These are phyloP conservation scores for Drosophila leontia DNA, from an alignment of 1,140 invertebrate genomes.

Conservation along the genomic window DNA sequence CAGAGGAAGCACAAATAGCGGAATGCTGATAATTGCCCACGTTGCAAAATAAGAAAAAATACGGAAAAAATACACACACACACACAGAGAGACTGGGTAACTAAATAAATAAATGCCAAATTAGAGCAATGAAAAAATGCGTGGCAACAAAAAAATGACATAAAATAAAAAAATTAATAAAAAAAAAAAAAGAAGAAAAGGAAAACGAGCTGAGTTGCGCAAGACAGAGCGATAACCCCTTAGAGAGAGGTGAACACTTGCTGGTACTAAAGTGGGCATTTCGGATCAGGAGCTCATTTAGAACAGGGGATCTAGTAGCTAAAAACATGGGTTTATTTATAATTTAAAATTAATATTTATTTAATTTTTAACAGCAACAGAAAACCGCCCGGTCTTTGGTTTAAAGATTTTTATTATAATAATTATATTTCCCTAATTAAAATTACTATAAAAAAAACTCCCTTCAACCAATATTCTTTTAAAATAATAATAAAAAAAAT, in stretches of 20 bases:
- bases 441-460: not conserved
- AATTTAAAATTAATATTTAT: not conserved
- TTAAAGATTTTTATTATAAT: not conserved
- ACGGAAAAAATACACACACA: not conserved
- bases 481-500: not conserved
- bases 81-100: not conserved
- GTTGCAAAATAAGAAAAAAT: conserved; percentile 22
- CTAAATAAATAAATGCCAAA: conserved; percentile 42
- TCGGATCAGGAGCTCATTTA: not conserved
- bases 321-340: no score
- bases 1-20: conserved; percentile 32
- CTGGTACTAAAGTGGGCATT: not conserved
- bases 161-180: not conserved
- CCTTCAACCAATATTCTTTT: no score
- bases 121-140: conserved; percentile 25
- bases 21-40: conserved; percentile 58
- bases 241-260: conserved; percentile 1
- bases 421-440: no score
- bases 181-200: not conserved
- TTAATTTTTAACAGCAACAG: not conserved
- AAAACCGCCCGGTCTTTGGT: not conserved
- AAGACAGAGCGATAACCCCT: conserved; percentile 27
- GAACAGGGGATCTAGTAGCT: no score
- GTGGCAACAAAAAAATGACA: conserved; percentile 8
- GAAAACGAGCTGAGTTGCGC: conserved; percentile 6